phyloP scores from a whole-genome alignment of 2,888 invertebrate genomes.

The Meteorus colon region DNA sequence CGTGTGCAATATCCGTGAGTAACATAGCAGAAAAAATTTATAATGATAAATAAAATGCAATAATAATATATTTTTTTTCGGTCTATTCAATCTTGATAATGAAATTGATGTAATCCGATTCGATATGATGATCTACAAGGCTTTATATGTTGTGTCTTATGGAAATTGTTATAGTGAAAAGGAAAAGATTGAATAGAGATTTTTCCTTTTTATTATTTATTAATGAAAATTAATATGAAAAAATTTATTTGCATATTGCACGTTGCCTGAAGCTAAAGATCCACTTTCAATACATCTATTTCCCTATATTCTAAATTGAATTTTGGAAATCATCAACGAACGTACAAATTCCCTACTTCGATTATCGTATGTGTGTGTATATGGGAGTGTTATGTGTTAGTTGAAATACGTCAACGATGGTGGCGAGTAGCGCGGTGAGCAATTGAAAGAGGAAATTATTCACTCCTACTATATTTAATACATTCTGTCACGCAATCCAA shows the following conservation, averaged over 20 bases:
- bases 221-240: background rate
- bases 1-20: background rate
- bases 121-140: constrained; percentile 19
- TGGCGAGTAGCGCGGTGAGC: background rate
- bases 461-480: constrained; percentile 32
- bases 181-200: background rate
- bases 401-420: background rate
- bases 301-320: constrained; percentile 3
- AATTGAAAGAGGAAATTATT: constrained; percentile 49
- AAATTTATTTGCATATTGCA: background rate
- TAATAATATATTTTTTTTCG: constrained; percentile 14
- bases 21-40: background rate
- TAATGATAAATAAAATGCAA: background rate
- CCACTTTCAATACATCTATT: constrained; percentile 1
- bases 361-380: background rate
- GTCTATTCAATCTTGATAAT: constrained; percentile 45
- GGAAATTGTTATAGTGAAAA: background rate
- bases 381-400: background rate
- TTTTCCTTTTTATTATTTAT: background rate
- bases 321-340: background rate
- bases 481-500: constrained; percentile 9
- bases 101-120: constrained; percentile 49
- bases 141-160: background rate
- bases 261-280: background rate
- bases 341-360: background rate